These are phyloP conservation scores for Oryzias curvinotus DNA, from an alignment of 2,113 vertebrate genomes.

Conservation along the genomic window DNA sequence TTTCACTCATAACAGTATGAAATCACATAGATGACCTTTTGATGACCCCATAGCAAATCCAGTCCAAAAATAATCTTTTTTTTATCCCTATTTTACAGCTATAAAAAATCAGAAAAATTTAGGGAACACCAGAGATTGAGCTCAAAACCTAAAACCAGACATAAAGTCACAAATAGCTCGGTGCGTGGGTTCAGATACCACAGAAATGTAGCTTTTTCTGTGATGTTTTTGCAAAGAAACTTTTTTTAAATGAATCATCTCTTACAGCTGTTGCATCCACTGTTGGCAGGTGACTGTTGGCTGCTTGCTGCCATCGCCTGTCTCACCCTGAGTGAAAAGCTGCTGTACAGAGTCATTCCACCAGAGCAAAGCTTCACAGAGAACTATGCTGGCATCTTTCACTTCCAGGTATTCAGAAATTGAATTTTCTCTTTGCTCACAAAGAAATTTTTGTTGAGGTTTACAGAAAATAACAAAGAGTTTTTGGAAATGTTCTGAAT, in stretches of 20 bases:
- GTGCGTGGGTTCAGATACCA: neutral
- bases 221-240: neutral
- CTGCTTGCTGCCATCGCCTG: constrained; percentile 96
- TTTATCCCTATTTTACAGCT: neutral
- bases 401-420: constrained; percentile 86
- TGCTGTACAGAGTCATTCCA: constrained; percentile 93
- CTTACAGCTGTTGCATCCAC: constrained; percentile 26
- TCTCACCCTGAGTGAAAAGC: constrained; percentile 90
- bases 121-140: neutral
- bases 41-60: no score
- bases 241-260: constrained; percentile 6
- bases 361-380: constrained; percentile 90
- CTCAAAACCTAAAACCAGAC: neutral
- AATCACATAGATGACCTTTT: no score
- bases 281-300: constrained; percentile 92
- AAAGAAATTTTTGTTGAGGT: neutral
- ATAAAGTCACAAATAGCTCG: neutral
- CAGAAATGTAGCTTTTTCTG: neutral
- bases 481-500: no score
- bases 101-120: no score
- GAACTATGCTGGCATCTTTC: constrained; percentile 97
- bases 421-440: neutral
- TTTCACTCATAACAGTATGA: no score
- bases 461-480: neutral
- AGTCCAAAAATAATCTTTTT: neutral